Evolutionary conservation across 64 coral and sea anemone species (phyloP).

Genomic region (Porites lutea): DNA sequence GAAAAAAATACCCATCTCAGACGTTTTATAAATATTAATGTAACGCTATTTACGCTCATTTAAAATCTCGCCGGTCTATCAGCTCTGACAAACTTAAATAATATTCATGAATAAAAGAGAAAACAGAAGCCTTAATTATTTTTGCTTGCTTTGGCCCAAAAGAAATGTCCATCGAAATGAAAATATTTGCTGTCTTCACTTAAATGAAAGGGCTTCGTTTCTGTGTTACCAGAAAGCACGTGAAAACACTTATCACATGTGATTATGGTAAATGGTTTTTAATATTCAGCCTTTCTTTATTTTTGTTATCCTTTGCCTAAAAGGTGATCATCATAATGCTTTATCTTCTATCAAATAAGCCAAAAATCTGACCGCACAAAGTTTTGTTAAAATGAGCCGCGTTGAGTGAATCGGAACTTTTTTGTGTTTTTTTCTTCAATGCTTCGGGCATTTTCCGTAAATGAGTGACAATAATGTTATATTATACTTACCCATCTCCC

Average conservation of each 20-base stretch:
- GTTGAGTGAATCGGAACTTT: background rate
- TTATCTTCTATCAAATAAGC: background rate
- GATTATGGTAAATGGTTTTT: background rate
- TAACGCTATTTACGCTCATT: background rate
- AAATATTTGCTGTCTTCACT: conserved; percentile 23
- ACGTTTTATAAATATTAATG: background rate
- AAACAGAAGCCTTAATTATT: background rate
- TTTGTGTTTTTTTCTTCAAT: background rate
- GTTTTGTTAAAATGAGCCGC: background rate
- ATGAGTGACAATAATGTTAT: background rate
- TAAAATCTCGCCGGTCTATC: no score
- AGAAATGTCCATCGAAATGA: background rate
- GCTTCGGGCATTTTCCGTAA: background rate
- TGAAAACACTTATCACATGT: conserved; percentile 13
- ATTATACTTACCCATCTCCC: background rate
- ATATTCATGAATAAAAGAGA: no score
- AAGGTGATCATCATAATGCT: background rate
- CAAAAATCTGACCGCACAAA: background rate
- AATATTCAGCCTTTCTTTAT: background rate
- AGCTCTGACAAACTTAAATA: no score
- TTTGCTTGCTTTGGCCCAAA: background rate
- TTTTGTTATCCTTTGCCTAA: background rate
- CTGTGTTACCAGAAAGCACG: conserved; percentile 10
- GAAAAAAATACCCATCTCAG: background rate
- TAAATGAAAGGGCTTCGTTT: background rate